Conservation (phyloP, 1,140 invertebrate genomes). For the Manduca sexta region DNA sequence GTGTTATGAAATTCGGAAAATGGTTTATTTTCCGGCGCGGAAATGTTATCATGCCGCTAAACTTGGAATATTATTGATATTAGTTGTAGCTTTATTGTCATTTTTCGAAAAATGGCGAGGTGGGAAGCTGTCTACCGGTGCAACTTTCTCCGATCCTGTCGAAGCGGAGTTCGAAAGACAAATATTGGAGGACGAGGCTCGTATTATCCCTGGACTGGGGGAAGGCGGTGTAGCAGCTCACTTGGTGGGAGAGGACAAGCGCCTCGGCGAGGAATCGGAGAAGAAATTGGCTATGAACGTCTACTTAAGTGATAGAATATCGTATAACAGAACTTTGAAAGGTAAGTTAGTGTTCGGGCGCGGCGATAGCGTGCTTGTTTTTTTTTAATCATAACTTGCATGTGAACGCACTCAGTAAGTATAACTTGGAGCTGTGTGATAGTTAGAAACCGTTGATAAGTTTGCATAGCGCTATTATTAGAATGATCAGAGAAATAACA, state of each 20-base stretch:
- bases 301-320: constrained; percentile 57
- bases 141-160: constrained; percentile 19
- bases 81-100: constrained; percentile 42
- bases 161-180: constrained; percentile 45
- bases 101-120: constrained; percentile 59
- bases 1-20: constrained; percentile 27
- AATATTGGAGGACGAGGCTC: constrained; percentile 50
- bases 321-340: constrained; percentile 58
- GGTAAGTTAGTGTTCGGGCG: constrained; percentile 25
- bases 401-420: background rate
- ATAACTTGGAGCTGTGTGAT: too few relatives aligned
- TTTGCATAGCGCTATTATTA: too few relatives aligned
- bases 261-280: constrained; percentile 50
- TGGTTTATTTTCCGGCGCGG: constrained; percentile 48
- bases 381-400: background rate
- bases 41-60: constrained; percentile 56
- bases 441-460: too few relatives aligned
- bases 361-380: too few relatives aligned
- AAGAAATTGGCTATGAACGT: constrained; percentile 58
- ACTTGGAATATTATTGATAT: constrained; percentile 39
- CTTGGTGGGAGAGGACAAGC: constrained; percentile 42
- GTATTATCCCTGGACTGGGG: constrained; percentile 52
- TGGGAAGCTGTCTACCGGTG: constrained; percentile 37
- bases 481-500: too few relatives aligned
- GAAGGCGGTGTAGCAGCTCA: constrained; percentile 48